Percentiles rank a stretch among this genome's conserved stretches.
These are phyloP conservation scores for Pegea sp. DNA, from an alignment of 23 tunicate genomes.

Conservation along the genomic window DNA sequence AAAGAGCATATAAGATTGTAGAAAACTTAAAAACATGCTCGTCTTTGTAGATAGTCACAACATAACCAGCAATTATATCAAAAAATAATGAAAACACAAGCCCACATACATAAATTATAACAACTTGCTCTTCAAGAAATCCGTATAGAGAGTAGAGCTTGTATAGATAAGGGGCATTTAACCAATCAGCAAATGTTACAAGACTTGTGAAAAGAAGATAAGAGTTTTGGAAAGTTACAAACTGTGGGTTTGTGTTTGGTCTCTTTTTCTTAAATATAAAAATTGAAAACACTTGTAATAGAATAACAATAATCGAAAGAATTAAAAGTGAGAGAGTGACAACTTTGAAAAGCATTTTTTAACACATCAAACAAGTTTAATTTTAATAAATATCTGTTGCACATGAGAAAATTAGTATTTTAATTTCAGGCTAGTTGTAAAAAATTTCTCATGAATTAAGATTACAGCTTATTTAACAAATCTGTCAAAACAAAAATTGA, in stretches of 20 bases:
- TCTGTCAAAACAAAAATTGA: too few species aligned
- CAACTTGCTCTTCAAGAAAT: conserved; percentile 79
- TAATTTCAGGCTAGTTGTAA: too few species aligned
- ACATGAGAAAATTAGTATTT: too few species aligned
- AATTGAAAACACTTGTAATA: conserved; percentile 5
- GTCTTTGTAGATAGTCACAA: conserved; percentile 16
- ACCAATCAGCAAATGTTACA: conserved; percentile 83
- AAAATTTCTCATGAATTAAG: too few species aligned
- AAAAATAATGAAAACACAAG: conserved; percentile 34
- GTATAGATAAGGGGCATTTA: conserved; percentile 92
- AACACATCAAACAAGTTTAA: background rate
- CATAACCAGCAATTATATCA: conserved; percentile 16
- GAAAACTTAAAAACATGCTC: conserved; percentile 12
- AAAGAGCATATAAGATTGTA: conserved; percentile 22
- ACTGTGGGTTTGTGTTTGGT: conserved; percentile 82
- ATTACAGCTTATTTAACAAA: too few species aligned
- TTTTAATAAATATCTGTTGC: too few species aligned
- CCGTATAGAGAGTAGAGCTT: conserved; percentile 63
- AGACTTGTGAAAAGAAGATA: conserved; percentile 37
- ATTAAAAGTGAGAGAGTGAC: conserved; percentile 21
- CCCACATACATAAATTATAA: conserved; percentile 84
- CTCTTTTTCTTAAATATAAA: conserved; percentile 5
- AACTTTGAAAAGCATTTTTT: conserved; percentile 25
- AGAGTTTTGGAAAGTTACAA: conserved; percentile 43
- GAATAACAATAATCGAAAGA: conserved; percentile 3